Base-by-base conservation (phyloP, 2,113 vertebrate species). In the Clinocottus analis region DNA sequence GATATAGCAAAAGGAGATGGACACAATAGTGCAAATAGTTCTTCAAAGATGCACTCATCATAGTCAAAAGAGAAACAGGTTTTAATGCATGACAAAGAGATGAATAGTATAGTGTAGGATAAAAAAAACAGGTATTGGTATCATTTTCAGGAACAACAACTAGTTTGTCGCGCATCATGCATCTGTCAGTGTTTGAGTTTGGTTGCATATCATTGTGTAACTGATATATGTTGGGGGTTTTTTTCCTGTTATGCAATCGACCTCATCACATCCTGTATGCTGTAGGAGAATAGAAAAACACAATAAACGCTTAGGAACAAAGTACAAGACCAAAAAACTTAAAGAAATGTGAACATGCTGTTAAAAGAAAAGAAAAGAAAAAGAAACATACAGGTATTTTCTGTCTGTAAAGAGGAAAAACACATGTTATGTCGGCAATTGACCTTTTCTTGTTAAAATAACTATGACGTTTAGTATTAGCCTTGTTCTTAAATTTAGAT, bases 401-500 rank as follows among this genome's bases (percentile, higher is more conserved):
- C 41, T 45, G n/a, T 55, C 16, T 3, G 21, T 45, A 51, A 4
- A 63, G 17, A 45, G 27, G 31, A 35, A 68, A 72, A 61, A 56
- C 1, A 0, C 1, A 6, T 59, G 7, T 29, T 27, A 53, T 31
- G 41, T 67, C 21, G 5, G 11, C 14, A 59, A 13, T 71, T 75
- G 19, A 70, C 39, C 51, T 11, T 25, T 19, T 21, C 19, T 13
- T 56, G 21, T 45, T 33, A 56, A 29, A n/a, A 21, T 51, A 3
- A 65, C 12, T 70, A 37, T 29, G 47, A 39, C 37, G 35, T 71
- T 68, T 59, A 60, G 53, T 31, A 49, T 53, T 29, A 47, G 41
- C 49, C 21, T 77, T 60, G 21, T 80, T 43, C 14, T 75, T 41
- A 47, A 49, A 80, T 64, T 77, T 62, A 37, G 27, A 51, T 71